A percentile compares a stretch with the other conserved stretches of the same genome.
phyloP scores from a whole-genome alignment of 64 coral and sea anemone genomes.

The Actinia tenebrosa region DNA sequence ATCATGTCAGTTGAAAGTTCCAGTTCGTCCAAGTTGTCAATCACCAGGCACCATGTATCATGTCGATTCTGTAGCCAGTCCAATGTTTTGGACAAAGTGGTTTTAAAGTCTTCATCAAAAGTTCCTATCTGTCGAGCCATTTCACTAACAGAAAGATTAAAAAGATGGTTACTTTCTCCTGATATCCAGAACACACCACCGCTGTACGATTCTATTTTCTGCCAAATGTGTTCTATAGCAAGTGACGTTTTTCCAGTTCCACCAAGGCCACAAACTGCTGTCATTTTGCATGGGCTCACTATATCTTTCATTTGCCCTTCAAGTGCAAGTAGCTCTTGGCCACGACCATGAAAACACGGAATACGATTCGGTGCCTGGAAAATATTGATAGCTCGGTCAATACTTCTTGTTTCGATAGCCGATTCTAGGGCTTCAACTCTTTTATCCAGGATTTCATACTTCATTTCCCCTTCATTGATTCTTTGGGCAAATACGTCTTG shows the following conservation, averaged over 20 bases:
- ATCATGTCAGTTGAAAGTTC: slow-evolving; percentile 1
- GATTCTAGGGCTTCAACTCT: slow-evolving; percentile 42
- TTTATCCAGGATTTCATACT: slow-evolving; percentile 25
- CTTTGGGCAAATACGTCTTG: slow-evolving; percentile 26
- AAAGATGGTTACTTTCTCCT: not conserved
- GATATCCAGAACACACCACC: slow-evolving; percentile 34
- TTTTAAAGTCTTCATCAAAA: slow-evolving; percentile 7
- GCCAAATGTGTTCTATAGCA: slow-evolving; percentile 38
- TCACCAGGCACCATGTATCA: slow-evolving; percentile 18
- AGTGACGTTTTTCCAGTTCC: slow-evolving; percentile 39
- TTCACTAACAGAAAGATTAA: slow-evolving; percentile 11
- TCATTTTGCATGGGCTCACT: not conserved
- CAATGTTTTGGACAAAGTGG: slow-evolving; percentile 29
- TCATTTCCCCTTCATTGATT: slow-evolving; percentile 25
- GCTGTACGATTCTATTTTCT: not conserved
- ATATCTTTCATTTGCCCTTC: not conserved
- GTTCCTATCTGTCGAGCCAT: slow-evolving; percentile 8
- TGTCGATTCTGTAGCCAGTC: slow-evolving; percentile 14
- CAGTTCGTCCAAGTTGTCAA: slow-evolving; percentile 10
- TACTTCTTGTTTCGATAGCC: not conserved
- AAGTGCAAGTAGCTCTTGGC: not conserved
- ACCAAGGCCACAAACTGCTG: slow-evolving; percentile 26
- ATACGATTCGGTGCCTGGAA: slow-evolving; percentile 35
- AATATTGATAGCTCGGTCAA: not conserved
- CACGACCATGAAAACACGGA: slow-evolving; percentile 22